Base-by-base conservation (phyloP, 2,888 invertebrate genomes). In the Andrena flavipes region DNA sequence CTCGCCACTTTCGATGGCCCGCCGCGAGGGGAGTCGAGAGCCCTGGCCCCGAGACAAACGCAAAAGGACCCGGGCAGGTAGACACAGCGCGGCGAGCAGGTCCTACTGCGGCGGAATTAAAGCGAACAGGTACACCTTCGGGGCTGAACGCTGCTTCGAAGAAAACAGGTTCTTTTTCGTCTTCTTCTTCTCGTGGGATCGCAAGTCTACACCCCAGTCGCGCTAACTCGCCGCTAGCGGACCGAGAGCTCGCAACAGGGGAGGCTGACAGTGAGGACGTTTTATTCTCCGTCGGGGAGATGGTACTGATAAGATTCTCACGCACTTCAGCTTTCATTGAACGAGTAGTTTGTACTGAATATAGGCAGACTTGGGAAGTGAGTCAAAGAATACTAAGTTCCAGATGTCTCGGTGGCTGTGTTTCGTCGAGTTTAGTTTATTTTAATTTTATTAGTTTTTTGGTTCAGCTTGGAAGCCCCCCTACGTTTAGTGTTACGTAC, bases 121-220 rank as follows among this genome's bases (percentile, higher is more conserved):
- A 92, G 91, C 90, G 90, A 91, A 91, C 92, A 92, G 92, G 92
- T 92, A 92, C 56, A 56, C 91, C 91, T 90, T 83, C 81, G 87
- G 82, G 76, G 81, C 85, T 87, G 87, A 88, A 91, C 84, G 87
- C 88, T 87, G 84, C 82, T 82, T 87, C 90, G 83, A 76, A 88
- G 89, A 90, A 88, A 93, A 93, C 92, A 91, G 91, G 93, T 92
- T 93, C 91, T 78, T 91, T 91, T 89, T 90, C 90, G 86, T 87
- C 84, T 82, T 84, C 82, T 84, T 80, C 84, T 84, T 84, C 85
- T 86, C 87, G 86, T 87, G 87, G 83, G 79, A 76, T 78, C 80
- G 84, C 49, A 26, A 76, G 56, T 76, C 85, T 85, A 89, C 82
- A 84, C 74, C 84, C 67, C 71, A 69, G 88, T 87, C 86, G 82